These are phyloP conservation scores for Hypercompe scribonia DNA, from an alignment of 2,888 invertebrate genomes.

Conservation along the genomic window DNA sequence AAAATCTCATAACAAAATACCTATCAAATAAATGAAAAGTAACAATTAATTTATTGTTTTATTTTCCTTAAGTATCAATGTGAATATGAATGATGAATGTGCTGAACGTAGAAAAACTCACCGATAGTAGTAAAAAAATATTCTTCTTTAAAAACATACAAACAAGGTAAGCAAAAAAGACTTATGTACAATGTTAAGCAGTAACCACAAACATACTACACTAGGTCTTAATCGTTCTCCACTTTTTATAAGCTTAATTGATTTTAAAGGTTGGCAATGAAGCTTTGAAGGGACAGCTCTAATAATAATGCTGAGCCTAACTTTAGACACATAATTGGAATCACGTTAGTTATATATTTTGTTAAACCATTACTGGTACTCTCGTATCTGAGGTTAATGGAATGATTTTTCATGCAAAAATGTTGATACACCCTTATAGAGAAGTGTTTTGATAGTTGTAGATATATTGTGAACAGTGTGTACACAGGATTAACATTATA, in stretches of 20 bases:
- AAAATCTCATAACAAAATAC: conserved; percentile 83
- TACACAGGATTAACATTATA: neutral
- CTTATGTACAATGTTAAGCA: neutral
- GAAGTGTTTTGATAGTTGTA: no score
- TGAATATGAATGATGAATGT: no score
- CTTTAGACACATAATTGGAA: neutral
- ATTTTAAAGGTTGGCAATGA: neutral
- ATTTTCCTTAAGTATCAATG: conserved; percentile 24
- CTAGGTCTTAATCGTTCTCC: neutral
- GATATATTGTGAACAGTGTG: no score
- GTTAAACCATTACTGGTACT: neutral
- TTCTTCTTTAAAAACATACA: no score
- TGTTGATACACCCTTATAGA: no score
- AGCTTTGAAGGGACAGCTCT: neutral
- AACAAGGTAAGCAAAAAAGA: neutral
- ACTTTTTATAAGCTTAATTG: neutral
- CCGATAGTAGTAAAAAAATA: no score
- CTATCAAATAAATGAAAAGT: conserved; percentile 83
- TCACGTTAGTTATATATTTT: neutral
- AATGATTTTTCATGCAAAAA: no score
- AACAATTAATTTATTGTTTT: conserved; percentile 57
- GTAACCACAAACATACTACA: neutral
- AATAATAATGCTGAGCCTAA: neutral
- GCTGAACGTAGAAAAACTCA: no score
- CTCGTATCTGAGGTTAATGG: neutral